These are phyloP conservation scores for Rhinolophus ferrumequinum DNA, from an alignment of 2,113 vertebrate genomes.

Conservation along the genomic window DNA sequence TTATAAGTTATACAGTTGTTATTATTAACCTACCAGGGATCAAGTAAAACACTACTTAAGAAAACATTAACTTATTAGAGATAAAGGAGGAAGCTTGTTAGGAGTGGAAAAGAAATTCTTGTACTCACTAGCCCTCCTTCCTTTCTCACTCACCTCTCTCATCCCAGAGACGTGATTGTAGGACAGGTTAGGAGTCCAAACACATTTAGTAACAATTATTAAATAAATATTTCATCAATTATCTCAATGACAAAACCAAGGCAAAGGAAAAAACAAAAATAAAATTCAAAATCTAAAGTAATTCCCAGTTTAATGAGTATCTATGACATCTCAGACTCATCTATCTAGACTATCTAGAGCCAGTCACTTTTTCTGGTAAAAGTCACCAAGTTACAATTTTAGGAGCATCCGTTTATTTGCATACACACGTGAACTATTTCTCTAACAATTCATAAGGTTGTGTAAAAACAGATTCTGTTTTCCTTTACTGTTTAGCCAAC, in stretches of 20 bases:
- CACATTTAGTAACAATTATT: neutral
- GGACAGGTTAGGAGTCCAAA: neutral
- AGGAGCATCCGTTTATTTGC: neutral
- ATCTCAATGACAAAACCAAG: neutral
- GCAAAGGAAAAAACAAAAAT: neutral
- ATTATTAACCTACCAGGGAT: neutral
- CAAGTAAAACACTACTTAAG: neutral
- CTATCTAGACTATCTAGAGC: too few species aligned
- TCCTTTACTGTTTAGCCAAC: neutral
- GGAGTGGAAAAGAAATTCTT: neutral
- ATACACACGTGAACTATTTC: neutral
- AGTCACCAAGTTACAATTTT: neutral
- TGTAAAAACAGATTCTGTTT: neutral
- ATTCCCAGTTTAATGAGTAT: neutral
- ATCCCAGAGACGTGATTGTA: neutral
- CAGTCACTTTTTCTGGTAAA: neutral
- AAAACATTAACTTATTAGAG: neutral
- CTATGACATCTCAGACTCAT: neutral
- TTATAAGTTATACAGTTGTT: neutral
- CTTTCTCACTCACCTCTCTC: neutral
- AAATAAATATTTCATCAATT: neutral
- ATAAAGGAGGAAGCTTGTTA: neutral
- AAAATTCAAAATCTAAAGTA: neutral
- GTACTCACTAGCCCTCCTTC: neutral
- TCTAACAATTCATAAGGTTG: neutral